These are phyloP conservation scores for Sycophila sp. DNA, from an alignment of 1,140 invertebrate species.

Conservation along the genomic window DNA sequence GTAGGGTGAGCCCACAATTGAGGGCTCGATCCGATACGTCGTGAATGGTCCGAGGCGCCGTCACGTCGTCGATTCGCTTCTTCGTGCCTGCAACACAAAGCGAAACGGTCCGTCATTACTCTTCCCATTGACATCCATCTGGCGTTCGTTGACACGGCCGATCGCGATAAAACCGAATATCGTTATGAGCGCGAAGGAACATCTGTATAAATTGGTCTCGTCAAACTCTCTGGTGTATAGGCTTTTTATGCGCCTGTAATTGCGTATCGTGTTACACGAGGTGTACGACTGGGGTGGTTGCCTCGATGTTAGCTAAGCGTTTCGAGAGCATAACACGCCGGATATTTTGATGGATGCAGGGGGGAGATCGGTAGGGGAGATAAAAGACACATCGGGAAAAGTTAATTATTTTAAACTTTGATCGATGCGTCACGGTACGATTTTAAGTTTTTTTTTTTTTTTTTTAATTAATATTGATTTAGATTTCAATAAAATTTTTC, in stretches of 20 bases:
- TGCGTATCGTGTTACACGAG: no score
- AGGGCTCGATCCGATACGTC: constrained; percentile 60
- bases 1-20: constrained; percentile 60
- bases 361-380: neutral
- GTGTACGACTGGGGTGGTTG: neutral
- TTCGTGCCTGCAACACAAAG: constrained; percentile 53
- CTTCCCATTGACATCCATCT: neutral
- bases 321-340: neutral
- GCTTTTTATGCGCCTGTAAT: no score
- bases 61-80: constrained; percentile 58
- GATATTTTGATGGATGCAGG: neutral
- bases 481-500: no score
- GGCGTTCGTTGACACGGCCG: neutral
- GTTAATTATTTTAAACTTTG: neutral
- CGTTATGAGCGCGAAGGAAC: neutral
- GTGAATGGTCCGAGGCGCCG: constrained; percentile 58
- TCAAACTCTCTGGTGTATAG: neutral
- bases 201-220: neutral
- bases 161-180: neutral
- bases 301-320: neutral
- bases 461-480: no score
- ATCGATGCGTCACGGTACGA: neutral
- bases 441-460: no score
- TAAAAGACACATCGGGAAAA: neutral
- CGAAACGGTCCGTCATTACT: constrained; percentile 8